phyloP scores from a whole-genome alignment of 2,113 vertebrate genomes.

The Numenius arquata region DNA sequence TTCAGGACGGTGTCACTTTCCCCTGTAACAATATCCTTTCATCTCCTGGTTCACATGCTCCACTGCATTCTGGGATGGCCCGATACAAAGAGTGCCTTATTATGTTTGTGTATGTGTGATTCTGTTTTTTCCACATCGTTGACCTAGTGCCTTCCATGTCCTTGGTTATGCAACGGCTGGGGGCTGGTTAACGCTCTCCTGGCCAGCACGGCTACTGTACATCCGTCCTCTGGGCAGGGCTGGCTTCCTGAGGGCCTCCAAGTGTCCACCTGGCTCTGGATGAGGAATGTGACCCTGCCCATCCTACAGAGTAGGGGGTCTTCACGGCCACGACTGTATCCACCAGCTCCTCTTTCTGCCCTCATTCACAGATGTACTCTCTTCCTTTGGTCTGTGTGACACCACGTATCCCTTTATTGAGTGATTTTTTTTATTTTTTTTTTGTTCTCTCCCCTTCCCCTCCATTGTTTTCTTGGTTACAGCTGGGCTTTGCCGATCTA shows the following conservation, averaged over 20 bases:
- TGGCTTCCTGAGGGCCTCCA: not conserved
- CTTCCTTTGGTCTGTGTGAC: not conserved
- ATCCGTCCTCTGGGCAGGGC: not conserved
- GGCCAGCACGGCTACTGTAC: not conserved
- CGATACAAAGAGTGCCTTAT: slow-evolving; percentile 73
- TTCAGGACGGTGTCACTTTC: slow-evolving; percentile 61
- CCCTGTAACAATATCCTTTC: slow-evolving; percentile 73
- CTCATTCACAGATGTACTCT: not conserved
- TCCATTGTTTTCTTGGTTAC: slow-evolving; percentile 28
- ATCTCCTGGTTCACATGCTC: slow-evolving; percentile 61
- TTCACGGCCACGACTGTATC: not conserved
- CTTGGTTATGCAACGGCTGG: slow-evolving; percentile 68
- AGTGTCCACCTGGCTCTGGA: not conserved
- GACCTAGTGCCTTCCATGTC: slow-evolving; percentile 62
- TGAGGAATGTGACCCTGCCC: not conserved
- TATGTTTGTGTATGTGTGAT: slow-evolving; percentile 65
- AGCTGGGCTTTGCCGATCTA: slow-evolving; percentile 97
- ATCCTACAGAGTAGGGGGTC: not conserved
- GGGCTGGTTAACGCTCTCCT: slow-evolving; percentile 53
- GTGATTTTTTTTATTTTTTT: not conserved
- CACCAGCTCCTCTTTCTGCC: not conserved
- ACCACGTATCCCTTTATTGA: not conserved
- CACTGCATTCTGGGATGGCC: slow-evolving; percentile 63
- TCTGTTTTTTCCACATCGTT: slow-evolving; percentile 67
- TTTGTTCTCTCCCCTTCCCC: not conserved